phyloP scores from a whole-genome alignment of 2,797 vertebrate species.

The Diceros bicornis region DNA sequence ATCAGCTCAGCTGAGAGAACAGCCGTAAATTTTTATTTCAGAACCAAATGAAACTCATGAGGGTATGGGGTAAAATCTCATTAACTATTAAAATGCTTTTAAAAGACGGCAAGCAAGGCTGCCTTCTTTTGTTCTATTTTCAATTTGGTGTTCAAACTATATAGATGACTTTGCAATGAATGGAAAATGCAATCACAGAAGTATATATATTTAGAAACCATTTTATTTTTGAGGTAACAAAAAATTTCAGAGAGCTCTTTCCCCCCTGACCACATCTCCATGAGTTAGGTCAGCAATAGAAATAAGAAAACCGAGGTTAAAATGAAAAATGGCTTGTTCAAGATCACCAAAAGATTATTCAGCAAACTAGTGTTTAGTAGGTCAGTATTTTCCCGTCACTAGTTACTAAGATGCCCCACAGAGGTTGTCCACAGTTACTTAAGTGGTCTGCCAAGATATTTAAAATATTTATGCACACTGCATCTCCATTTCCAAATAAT shows the following conservation, averaged over 20 bases:
- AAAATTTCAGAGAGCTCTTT: conserved; percentile 30
- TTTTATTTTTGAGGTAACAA: conserved; percentile 28
- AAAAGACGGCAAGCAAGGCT: conserved; percentile 29
- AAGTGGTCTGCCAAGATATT: not conserved
- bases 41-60: conserved; percentile 79
- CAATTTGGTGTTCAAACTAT: conserved; percentile 5
- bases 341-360: not conserved
- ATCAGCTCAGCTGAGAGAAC: conserved; percentile 84
- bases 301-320: conserved; percentile 22
- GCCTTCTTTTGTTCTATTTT: conserved; percentile 29
- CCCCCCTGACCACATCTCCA: not conserved
- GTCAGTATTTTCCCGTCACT: not conserved
- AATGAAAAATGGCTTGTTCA: conserved; percentile 11
- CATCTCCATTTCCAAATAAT: conserved; percentile 29
- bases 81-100: conserved; percentile 85
- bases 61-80: conserved; percentile 75
- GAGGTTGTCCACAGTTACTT: not conserved
- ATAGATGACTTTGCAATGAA: not conserved
- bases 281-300: not conserved
- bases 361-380: not conserved
- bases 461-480: not conserved
- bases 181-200: conserved; percentile 10
- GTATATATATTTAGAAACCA: not conserved
- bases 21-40: conserved; percentile 79
- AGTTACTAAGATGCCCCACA: not conserved